phyloP scores from a whole-genome alignment of 2,888 invertebrate species.

The Scaptomyza polygonia region DNA sequence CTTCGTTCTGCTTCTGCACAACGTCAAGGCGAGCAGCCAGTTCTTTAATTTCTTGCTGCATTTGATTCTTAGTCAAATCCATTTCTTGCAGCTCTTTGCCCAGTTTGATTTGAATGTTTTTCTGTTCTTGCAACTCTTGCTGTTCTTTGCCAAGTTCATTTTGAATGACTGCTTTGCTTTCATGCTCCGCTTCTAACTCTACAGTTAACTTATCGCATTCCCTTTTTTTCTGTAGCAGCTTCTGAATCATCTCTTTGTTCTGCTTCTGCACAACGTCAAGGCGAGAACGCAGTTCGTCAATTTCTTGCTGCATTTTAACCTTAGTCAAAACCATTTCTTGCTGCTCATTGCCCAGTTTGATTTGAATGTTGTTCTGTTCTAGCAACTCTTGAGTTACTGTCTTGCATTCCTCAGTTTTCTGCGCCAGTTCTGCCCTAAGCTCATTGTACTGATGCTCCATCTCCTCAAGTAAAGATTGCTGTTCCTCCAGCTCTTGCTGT shows the following conservation, averaged over 20 bases:
- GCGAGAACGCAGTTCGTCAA: not conserved
- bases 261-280: not conserved
- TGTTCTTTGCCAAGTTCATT: not conserved
- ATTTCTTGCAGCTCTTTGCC: too few species aligned
- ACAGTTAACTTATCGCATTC: not conserved
- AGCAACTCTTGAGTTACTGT: not conserved
- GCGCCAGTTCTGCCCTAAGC: not conserved
- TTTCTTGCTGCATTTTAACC: not conserved
- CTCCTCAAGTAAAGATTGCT: not conserved
- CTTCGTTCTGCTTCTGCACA: not conserved
- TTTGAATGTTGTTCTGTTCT: not conserved
- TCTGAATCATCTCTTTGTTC: not conserved
- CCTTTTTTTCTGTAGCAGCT: not conserved
- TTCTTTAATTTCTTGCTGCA: too few species aligned
- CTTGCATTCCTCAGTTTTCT: not conserved
- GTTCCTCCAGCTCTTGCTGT: not conserved
- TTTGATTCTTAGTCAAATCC: too few species aligned
- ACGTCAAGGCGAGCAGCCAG: not conserved
- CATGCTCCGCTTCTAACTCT: not conserved
- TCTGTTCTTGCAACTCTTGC: not conserved
- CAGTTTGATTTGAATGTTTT: not conserved
- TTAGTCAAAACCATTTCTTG: not conserved
- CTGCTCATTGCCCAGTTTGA: not conserved
- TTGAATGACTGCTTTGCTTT: not conserved
- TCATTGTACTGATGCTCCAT: not conserved